phyloP scores from a whole-genome alignment of 1,140 invertebrate species.

The Dendroctonus ponderosae region DNA sequence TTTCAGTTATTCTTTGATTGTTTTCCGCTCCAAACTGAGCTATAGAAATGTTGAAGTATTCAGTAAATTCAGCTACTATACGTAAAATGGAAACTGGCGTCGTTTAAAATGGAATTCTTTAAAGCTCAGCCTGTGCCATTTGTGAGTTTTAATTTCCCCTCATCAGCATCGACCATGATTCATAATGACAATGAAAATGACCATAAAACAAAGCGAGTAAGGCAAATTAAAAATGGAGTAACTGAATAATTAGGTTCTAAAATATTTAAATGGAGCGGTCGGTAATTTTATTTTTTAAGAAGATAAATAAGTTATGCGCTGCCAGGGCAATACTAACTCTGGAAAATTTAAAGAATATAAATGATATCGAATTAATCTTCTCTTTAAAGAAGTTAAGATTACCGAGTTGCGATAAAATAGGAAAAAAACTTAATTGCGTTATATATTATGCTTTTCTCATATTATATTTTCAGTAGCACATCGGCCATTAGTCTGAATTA shows the following conservation, averaged over 20 bases:
- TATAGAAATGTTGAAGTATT: too few relatives aligned
- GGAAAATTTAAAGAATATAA: slow-evolving; percentile 26
- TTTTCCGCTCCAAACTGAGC: too few relatives aligned
- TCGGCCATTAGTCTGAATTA: too few relatives aligned
- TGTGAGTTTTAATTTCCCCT: slow-evolving; percentile 19
- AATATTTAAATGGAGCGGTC: slow-evolving; percentile 25
- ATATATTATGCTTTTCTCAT: not conserved
- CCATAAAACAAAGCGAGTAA: slow-evolving; percentile 23
- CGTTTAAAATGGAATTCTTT: not conserved
- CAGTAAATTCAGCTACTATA: too few relatives aligned
- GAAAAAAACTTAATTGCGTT: not conserved
- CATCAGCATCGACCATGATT: slow-evolving; percentile 13
- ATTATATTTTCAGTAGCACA: not conserved
- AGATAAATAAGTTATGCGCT: slow-evolving; percentile 29
- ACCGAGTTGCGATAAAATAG: slow-evolving; percentile 6
- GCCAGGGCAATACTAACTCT: slow-evolving; percentile 16
- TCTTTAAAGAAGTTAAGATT: slow-evolving; percentile 12
- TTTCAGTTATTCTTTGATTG: too few relatives aligned
- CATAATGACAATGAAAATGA: slow-evolving; percentile 18
- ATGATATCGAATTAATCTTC: slow-evolving; percentile 24
- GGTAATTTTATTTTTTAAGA: slow-evolving; percentile 25
- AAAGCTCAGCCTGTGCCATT: slow-evolving; percentile 4
- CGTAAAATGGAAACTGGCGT: not conserved
- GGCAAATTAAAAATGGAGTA: slow-evolving; percentile 25
- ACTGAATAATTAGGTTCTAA: slow-evolving; percentile 27